Evolutionary conservation across 2,113 vertebrate species (phyloP).

Genomic region (Bungarus multicinctus): DNA sequence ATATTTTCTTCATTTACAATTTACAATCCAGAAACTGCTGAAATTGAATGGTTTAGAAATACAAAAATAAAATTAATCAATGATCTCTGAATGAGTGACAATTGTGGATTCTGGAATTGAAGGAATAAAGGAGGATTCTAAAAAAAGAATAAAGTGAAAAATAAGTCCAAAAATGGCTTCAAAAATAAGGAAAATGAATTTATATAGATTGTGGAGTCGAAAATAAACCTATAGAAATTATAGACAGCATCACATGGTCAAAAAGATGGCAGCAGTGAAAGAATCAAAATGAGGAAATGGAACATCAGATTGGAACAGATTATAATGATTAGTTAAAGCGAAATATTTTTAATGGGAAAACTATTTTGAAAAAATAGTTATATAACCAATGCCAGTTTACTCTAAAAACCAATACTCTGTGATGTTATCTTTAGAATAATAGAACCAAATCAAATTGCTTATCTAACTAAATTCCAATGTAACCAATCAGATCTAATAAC

Average conservation of each 20-base stretch:
- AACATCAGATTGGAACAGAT: not conserved
- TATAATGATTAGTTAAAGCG: not conserved
- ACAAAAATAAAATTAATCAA: not conserved
- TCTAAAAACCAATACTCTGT: not conserved
- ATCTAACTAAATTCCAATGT: not conserved
- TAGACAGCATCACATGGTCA: not conserved
- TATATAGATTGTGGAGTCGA: not conserved
- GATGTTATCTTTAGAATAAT: not conserved
- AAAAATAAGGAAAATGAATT: not conserved
- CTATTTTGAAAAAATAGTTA: not conserved
- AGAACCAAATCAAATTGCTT: not conserved
- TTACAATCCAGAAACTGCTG: not conserved
- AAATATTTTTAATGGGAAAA: not conserved
- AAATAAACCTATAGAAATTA: not conserved
- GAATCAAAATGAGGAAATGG: not conserved
- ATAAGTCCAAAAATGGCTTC: not conserved
- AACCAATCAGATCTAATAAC: not conserved
- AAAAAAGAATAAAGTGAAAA: not conserved
- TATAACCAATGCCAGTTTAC: not conserved
- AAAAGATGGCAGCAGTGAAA: not conserved
- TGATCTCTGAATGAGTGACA: not conserved
- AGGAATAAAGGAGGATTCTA: not conserved
- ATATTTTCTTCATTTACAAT: not conserved
- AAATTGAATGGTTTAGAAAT: not conserved
- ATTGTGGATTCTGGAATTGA: not conserved